These are phyloP conservation scores for Gortyna flavago DNA, from an alignment of 2,888 invertebrate species.

Conservation along the genomic window DNA sequence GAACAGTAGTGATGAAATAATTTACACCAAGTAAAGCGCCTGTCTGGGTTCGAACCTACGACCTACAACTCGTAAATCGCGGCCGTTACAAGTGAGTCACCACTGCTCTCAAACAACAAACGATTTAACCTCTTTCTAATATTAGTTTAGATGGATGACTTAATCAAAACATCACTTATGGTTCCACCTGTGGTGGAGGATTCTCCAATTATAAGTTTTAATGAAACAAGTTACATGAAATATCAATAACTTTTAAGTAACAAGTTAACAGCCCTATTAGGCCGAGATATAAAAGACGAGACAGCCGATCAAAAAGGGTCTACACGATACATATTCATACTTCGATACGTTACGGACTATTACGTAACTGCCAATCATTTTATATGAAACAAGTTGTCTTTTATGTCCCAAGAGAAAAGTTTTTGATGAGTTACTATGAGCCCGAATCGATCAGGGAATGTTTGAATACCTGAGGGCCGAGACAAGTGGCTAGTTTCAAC, in stretches of 20 bases:
- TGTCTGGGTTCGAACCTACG: too few species aligned
- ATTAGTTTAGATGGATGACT: background rate
- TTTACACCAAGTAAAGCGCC: too few species aligned
- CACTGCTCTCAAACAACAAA: too few species aligned
- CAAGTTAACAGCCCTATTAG: background rate
- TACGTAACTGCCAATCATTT: background rate
- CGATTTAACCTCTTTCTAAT: too few species aligned
- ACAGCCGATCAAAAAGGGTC: slow-evolving; percentile 12
- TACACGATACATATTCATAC: slow-evolving; percentile 10
- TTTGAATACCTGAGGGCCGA: background rate
- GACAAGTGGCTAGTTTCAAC: background rate
- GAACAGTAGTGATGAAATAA: too few species aligned
- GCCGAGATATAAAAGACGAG: background rate
- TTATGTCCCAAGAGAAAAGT: background rate
- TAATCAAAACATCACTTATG: too few species aligned
- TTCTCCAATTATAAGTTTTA: slow-evolving; percentile 16
- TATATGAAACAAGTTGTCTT: background rate
- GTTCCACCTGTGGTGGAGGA: too few species aligned
- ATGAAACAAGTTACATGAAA: slow-evolving; percentile 11
- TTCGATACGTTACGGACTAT: background rate
- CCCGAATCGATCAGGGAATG: background rate
- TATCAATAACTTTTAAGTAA: background rate
- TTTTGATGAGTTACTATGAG: background rate
- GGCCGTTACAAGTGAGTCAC: too few species aligned
- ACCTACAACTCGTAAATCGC: too few species aligned